Evolutionary conservation across 2,797 vertebrate species (phyloP), one percentile per base, ranked within the genome.

Genomic region (Paratrypauchen microcephalus): DNA sequence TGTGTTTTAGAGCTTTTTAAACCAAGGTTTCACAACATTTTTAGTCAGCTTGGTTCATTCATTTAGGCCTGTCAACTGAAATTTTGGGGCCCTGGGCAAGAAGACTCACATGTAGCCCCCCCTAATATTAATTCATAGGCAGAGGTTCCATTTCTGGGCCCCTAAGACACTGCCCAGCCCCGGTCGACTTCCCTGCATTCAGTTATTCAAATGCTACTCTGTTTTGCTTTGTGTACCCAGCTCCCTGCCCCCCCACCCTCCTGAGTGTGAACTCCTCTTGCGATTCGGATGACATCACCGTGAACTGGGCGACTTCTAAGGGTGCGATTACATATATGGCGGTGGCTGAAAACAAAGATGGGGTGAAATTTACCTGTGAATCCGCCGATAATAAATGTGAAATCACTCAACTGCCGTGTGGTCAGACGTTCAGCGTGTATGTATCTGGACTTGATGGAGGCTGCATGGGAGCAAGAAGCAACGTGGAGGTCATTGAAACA

Each of bases 251-350:
- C 24, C 93, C 94, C 13, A 86, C 82, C 58, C 55, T 83, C 13
- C 67, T 93, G 52, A 81, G 0, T 8, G 81, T 92, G 7, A 21
- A 60, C 73, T 83, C 88, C 2, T 89, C 88, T 30, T 93, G 93
- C 62, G 21, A 64, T 5, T 91, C 92, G 0, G 64, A 89, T 68
- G 24, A 76, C 48, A 90, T 91, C 66, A 62, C 68, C 0, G 84
- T 94, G 61, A 88, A 86, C 5, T 95, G 94, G 94, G 47, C 54
- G 39, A 12, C 75, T 6, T 93, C 92, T 0, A 65, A 74, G 45
- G 93, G 93, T 62, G 92, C 93, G 0, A n/a, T 77, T 7, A 84
- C 79, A 48, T 95, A 94, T 83, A 69, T 73, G 71, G 93, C 86
- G 0, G 67, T 88, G 26, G 91, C 93, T 8, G 74, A 80, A 62